These are phyloP conservation scores for Oryzias javanicus DNA, from an alignment of 2,113 vertebrate genomes.

Conservation along the genomic window DNA sequence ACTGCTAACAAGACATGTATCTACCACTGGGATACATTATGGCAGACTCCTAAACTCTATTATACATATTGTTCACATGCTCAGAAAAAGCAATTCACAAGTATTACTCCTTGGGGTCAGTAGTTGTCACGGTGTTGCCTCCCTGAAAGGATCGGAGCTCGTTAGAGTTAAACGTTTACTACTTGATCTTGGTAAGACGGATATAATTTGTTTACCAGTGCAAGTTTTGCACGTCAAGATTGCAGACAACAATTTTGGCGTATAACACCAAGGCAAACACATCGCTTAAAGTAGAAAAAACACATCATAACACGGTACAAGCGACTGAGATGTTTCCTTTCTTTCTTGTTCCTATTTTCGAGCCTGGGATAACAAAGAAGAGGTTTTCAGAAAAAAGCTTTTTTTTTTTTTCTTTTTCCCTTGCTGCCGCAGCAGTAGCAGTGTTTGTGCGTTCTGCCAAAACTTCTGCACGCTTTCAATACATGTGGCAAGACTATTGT, in stretches of 20 bases:
- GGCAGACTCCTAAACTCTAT: conserved; percentile 43
- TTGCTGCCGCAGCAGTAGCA: not conserved
- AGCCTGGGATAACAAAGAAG: not conserved
- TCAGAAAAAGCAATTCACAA: conserved; percentile 3
- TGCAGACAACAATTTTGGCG: not conserved
- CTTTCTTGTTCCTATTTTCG: not conserved
- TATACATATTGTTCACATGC: not conserved
- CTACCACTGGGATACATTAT: conserved; percentile 35
- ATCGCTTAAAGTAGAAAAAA: not conserved
- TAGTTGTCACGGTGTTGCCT: conserved; percentile 14
- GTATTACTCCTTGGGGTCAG: conserved; percentile 13
- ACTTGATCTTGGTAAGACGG: conserved; percentile 15
- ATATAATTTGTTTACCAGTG: conserved; percentile 15
- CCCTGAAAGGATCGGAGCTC: conserved; percentile 25
- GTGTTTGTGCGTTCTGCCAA: not conserved
- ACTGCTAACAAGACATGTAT: conserved; percentile 48
- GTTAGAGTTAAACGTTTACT: conserved; percentile 28
- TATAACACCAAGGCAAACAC: not conserved
- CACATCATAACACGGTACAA: not conserved
- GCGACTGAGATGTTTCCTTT: not conserved
- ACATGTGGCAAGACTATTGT: conserved; percentile 3
- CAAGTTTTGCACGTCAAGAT: conserved; percentile 14
- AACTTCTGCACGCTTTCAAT: conserved; percentile 1
- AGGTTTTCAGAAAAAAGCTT: not conserved
- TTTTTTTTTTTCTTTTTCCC: too few relatives aligned